A percentile compares a stretch with the other conserved stretches of the same genome.
These are phyloP conservation scores for Lamellibrachia columna DNA, from an alignment of 2,888 invertebrate genomes.

Conservation along the genomic window DNA sequence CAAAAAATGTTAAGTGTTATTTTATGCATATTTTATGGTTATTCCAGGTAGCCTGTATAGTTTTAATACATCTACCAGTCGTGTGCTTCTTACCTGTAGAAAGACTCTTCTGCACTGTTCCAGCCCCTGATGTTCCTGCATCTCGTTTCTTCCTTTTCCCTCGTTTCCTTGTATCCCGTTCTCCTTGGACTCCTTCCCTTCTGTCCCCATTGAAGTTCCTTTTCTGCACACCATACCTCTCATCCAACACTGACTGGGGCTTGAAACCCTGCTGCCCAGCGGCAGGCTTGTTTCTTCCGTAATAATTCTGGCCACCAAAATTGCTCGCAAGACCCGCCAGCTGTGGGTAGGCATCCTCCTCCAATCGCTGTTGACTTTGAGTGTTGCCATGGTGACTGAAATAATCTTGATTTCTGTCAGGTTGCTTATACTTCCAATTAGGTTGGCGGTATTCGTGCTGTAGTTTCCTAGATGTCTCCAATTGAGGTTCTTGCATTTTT, in stretches of 20 bases:
- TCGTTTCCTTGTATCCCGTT: not conserved
- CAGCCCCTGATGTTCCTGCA: not conserved
- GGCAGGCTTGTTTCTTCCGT: not conserved
- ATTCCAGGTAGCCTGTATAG: too few species aligned
- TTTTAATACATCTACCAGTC: not conserved
- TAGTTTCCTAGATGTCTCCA: not conserved
- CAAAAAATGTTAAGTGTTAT: too few species aligned
- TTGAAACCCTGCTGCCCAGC: not conserved
- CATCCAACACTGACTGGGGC: not conserved
- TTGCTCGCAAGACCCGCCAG: not conserved
- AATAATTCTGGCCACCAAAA: not conserved
- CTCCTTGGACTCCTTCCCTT: not conserved
- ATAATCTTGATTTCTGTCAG: not conserved
- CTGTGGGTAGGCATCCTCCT: not conserved
- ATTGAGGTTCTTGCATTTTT: not conserved
- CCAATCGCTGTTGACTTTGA: not conserved
- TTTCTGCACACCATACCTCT: not conserved
- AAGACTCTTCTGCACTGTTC: slow-evolving; percentile 57
- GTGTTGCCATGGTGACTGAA: not conserved
- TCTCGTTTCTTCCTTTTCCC: not conserved
- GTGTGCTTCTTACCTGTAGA: slow-evolving; percentile 62
- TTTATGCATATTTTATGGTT: too few species aligned
- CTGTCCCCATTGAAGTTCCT: not conserved
- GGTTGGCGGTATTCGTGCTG: not conserved
- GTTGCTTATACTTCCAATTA: not conserved